These are phyloP conservation scores for Papilio polytes DNA, from an alignment of 1,140 invertebrate species.

Conservation along the genomic window DNA sequence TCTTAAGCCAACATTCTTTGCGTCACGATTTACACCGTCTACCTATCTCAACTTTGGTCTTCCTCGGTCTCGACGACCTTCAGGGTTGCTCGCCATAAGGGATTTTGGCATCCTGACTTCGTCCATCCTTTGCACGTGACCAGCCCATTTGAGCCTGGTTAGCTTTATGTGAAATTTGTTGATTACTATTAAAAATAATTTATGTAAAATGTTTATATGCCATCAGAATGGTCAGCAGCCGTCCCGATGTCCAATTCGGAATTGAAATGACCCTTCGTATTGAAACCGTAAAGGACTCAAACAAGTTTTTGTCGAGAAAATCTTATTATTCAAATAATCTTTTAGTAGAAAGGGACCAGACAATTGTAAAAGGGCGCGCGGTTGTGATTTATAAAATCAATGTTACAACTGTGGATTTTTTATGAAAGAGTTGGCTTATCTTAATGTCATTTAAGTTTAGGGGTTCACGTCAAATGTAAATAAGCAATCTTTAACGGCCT, in stretches of 20 bases:
- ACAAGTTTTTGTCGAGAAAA: conserved; percentile 5
- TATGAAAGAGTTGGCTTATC: conserved; percentile 8
- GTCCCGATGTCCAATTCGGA: not conserved
- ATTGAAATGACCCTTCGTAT: conserved; percentile 8
- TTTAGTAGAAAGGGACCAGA: conserved; percentile 3
- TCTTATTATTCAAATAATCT: conserved; percentile 23
- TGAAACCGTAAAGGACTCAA: conserved; percentile 7
- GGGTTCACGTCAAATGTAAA: no score
- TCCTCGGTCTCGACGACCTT: no score
- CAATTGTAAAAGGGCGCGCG: not conserved
- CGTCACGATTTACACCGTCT: no score
- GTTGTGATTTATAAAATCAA: not conserved
- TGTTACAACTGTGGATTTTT: not conserved
- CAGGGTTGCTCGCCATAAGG: no score
- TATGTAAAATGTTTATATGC: conserved; percentile 5
- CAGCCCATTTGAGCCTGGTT: no score
- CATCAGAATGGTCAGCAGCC: not conserved
- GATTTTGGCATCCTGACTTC: no score
- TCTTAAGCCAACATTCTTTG: no score
- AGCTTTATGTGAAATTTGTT: no score
- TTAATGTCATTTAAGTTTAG: not conserved
- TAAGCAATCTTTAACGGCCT: no score
- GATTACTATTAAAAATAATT: not conserved
- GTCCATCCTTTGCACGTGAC: no score
- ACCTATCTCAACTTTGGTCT: no score